Evolutionary conservation across 2,888 invertebrate species (phyloP), one percentile per base, ranked within the genome.

Genomic region (Drosophila macrospina): DNA sequence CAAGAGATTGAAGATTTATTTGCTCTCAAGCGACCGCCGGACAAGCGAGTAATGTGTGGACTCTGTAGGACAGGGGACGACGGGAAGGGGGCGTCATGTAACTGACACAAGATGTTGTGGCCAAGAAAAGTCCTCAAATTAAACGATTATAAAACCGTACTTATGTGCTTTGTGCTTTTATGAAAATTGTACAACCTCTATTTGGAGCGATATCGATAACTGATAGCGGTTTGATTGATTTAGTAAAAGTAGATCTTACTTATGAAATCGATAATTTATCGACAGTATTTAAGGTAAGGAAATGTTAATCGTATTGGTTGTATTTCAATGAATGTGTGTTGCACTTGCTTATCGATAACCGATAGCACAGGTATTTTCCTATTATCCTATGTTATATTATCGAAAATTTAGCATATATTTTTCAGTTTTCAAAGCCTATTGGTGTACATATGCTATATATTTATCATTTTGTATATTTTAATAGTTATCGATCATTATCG

Each of bases 1-100:
- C 66, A 37, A 39, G 42, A 34, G 54, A 57, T 42, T 45, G 36
- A 52, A 65, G 60, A 76, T 78, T 76, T 76, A 76, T 76, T 74
- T 78, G 63, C 69, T 62, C 62, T 66, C 56, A 64, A 63, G 44
- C 42, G 39, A 41, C 28, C 30, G 65, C 24, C 39, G 39, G 11
- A 50, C 39, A 51, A 51, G n/a, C 44, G 39, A 28, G 13, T 7
- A 44, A 45, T 20, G 37, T 0, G 30, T 4, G 42, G 13, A 4
- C 13, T 10, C 6, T 20, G 20, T 20, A 20, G 20, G 20, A 20
- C 20, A 20, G 20, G 20, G 20, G 20, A 20, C 15, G 4, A 10
- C 6, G 7, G n/a, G 4, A 4, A 7, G n/a, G 8, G 32, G 4
- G n/a, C 13, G 11, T 30, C 37, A 30, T 54, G 30, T 41, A 41